Evolutionary conservation across 2,797 vertebrate species (phyloP), one percentile per base, ranked within the genome.

Genomic region (Pangasius larnaudii): DNA sequence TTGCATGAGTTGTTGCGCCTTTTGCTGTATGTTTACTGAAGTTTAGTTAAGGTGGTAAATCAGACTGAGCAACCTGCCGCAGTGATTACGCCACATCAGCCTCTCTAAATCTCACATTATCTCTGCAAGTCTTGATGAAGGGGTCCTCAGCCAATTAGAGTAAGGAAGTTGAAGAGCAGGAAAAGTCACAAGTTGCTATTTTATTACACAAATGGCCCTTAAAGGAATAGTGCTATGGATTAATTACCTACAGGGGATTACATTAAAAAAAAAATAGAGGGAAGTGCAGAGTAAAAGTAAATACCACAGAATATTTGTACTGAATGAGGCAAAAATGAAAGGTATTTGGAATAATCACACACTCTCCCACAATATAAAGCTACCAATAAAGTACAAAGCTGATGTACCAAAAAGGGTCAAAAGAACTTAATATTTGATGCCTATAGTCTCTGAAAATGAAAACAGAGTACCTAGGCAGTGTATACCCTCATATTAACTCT

Each of bases 11-110:
- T 89, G 93, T 94, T 93, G 94, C 93, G 89, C 89, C 87, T 94
- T 95, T 96, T 94, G 95, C 92, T 94, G 93, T 90, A 93, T 93
- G 93, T 95, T 95, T 93, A 94, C 95, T 93, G 93, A 92, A 78
- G 84, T 88, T 85, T 75, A 53, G 90, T 91, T 91, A 92, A 91
- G 93, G 92, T 92, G 91, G 86, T 93, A 94, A 96, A 94, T 94
- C 93, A 93, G 87, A 86, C 90, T 89, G 90, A 92, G 93, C 92
- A 94, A 95, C 92, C 94, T 95, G 92, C 94, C 94, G 94, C 92
- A 91, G 93, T 94, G 94, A 96, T 96, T 95, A 95, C 92, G 93
- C 94, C 94, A 93, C 94, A 96, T 96, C 95, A 94, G 93, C 94
- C 94, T 92, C 93, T 93, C 94, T 96, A 95, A 96, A 95, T 95